A percentile compares a stretch with the other conserved stretches of the same genome.
Evolutionary conservation across 2,113 vertebrate species (phyloP).

Genomic region (Sinosuthora webbiana): DNA sequence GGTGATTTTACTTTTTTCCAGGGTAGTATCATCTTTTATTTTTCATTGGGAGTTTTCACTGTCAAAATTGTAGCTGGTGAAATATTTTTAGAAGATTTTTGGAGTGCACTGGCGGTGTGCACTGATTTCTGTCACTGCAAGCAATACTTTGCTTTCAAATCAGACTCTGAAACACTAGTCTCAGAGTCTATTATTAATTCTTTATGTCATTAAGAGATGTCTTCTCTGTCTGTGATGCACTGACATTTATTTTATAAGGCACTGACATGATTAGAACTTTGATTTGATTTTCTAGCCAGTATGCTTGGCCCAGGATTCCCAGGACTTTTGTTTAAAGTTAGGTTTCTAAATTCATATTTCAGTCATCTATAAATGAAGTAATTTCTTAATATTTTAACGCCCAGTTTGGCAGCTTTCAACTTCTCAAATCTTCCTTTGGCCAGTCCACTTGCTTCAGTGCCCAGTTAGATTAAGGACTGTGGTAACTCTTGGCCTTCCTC

Average conservation of each 20-base stretch:
- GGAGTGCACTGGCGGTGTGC: background rate
- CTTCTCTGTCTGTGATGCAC: background rate
- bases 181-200: conserved; percentile 32
- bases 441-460: background rate
- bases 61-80: background rate
- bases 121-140: conserved; percentile 32
- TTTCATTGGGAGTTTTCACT: background rate
- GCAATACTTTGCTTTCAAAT: conserved; percentile 15
- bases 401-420: background rate
- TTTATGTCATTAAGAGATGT: conserved; percentile 27
- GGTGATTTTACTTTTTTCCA: background rate
- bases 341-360: background rate
- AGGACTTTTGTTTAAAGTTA: background rate
- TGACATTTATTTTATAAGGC: conserved; percentile 13
- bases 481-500: background rate
- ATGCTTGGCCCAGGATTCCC: background rate
- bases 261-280: background rate
- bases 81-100: conserved; percentile 21
- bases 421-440: background rate
- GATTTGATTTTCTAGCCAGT: background rate
- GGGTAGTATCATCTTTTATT: background rate
- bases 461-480: background rate
- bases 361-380: background rate
- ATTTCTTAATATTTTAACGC: background rate
- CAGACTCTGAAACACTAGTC: background rate